A percentile compares a stretch with the other conserved stretches of the same genome.
phyloP scores from a whole-genome alignment of 2,797 vertebrate genomes.

The Melanotaenia boesemani region DNA sequence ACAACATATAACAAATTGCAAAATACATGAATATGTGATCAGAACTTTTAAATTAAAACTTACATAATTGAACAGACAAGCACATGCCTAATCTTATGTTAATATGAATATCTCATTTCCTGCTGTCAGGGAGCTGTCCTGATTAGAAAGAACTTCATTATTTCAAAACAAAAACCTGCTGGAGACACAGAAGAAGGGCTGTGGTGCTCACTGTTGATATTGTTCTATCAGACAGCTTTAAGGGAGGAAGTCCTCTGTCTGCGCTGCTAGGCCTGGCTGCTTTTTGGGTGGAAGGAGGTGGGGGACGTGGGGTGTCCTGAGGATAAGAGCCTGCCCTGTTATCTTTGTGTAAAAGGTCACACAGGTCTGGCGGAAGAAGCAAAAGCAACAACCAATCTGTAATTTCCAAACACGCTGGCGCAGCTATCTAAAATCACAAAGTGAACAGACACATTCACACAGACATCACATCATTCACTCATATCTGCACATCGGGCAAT shows the following conservation, averaged over 20 bases:
- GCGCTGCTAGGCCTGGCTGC: constrained; percentile 64
- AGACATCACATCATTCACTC: constrained; percentile 53
- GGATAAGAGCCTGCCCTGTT: constrained; percentile 69
- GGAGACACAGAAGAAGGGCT: constrained; percentile 50
- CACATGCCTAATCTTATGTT: constrained; percentile 29
- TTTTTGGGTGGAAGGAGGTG: constrained; percentile 29
- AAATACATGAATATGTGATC: constrained; percentile 1
- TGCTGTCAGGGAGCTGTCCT: constrained; percentile 37
- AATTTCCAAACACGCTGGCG: constrained; percentile 59
- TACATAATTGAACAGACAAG: not conserved
- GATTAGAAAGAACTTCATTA: constrained; percentile 70
- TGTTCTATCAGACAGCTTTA: constrained; percentile 70
- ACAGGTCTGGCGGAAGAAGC: constrained; percentile 74
- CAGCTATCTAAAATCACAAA: constrained; percentile 46
- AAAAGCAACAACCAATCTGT: constrained; percentile 77
- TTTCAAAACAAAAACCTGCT: constrained; percentile 64
- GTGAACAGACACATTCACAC: constrained; percentile 37
- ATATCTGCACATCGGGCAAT: constrained; percentile 59
- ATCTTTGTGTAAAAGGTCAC: constrained; percentile 80
- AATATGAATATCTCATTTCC: constrained; percentile 65
- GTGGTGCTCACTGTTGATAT: constrained; percentile 61
- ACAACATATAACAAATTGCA: constrained; percentile 3
- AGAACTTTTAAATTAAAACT: constrained; percentile 4
- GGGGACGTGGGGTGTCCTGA: constrained; percentile 17
- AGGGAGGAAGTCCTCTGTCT: constrained; percentile 74